Percentiles rank a stretch among this genome's conserved stretches.
Evolutionary conservation across 64 coral and sea anemone genomes (phyloP).

Genomic region (Astreopora myriophthalma): DNA sequence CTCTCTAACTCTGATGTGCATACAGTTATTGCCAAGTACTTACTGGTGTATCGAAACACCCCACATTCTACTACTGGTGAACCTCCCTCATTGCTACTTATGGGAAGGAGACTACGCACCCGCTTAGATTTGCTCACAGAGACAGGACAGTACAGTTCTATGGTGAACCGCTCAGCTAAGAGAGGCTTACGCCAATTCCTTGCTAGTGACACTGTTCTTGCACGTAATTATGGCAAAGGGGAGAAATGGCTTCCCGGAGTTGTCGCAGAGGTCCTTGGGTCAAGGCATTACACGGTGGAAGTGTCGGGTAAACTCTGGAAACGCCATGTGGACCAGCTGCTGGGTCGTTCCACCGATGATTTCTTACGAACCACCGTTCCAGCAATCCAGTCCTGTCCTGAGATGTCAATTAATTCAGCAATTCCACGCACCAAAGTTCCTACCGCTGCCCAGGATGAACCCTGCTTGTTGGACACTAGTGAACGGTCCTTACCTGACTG

Average conservation of each 20-base stretch:
- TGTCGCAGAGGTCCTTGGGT: not conserved
- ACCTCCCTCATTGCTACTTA: no score
- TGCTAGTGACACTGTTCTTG: not conserved
- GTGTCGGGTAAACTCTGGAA: constrained; percentile 3
- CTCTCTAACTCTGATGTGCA: no score
- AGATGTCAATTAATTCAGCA: not conserved
- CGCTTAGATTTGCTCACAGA: constrained; percentile 34
- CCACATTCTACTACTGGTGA: no score
- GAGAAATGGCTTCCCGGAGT: constrained; percentile 58
- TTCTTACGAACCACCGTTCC: not conserved
- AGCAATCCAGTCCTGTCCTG: not conserved
- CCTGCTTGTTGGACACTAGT: no score
- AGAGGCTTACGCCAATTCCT: constrained; percentile 41
- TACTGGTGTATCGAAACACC: no score
- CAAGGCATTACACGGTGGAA: no score
- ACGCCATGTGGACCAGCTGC: not conserved
- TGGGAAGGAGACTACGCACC: no score
- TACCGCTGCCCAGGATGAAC: no score
- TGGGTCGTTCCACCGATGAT: not conserved
- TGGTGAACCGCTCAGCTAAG: not conserved
- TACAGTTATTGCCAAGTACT: no score
- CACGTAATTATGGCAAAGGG: constrained; percentile 46
- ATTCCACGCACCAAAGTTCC: not conserved
- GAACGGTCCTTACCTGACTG: not conserved
- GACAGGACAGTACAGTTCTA: constrained; percentile 6